A percentile compares a stretch with the other conserved stretches of the same genome.
These are phyloP conservation scores for Cercopithecus mona DNA, from an alignment of 2,113 vertebrate species.

Conservation along the genomic window DNA sequence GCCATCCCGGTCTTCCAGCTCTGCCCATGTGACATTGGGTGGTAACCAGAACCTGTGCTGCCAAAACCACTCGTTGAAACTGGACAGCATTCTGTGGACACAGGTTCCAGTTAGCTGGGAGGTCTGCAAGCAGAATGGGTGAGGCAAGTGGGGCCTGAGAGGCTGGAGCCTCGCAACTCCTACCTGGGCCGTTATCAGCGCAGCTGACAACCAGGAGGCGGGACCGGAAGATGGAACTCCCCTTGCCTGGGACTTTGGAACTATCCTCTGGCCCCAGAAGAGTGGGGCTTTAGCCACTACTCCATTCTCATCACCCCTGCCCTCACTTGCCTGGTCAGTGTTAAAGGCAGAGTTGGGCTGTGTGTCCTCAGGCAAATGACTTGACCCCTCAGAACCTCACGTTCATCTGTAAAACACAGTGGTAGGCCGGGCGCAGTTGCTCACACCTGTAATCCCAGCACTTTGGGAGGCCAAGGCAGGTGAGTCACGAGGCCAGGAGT, in stretches of 20 bases:
- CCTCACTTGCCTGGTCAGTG: neutral
- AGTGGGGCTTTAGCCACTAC: neutral
- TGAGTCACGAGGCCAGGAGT: no score
- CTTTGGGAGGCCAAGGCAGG: no score
- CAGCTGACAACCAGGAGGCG: neutral
- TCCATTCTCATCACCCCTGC: neutral
- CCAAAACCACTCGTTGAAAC: constrained; percentile 93
- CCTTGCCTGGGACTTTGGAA: accelerated
- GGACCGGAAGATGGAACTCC: neutral
- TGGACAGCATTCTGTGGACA: constrained; percentile 86
- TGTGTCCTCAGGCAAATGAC: neutral
- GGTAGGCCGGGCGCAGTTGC: no score
- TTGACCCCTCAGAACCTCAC: neutral
- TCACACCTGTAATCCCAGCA: no score
- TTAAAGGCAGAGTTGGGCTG: neutral
- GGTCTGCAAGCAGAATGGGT: accelerated
- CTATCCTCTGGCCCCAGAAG: neutral
- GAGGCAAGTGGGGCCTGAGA: no score
- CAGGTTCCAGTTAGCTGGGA: neutral
- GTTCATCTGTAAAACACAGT: neutral
- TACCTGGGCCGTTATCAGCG: neutral
- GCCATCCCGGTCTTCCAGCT: constrained; percentile 84
- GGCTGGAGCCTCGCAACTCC: neutral
- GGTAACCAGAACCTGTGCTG: constrained; percentile 91
- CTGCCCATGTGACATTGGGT: constrained; percentile 88